Evolutionary conservation across 2,113 vertebrate species (phyloP), one percentile per base, ranked within the genome.

Genomic region (Cromileptes altivelis): DNA sequence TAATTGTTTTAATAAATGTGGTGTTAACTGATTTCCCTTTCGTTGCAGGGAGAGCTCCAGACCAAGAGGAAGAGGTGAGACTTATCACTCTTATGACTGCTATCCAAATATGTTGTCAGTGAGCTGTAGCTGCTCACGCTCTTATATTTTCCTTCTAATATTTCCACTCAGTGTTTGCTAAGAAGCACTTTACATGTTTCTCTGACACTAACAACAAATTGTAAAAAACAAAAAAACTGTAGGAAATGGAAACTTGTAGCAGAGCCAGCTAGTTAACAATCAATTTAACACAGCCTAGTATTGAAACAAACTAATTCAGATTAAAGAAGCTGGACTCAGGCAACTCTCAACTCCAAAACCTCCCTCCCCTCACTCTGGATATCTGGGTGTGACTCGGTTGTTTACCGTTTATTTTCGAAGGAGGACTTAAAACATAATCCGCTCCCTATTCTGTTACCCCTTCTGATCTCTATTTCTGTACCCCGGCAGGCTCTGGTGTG

Each of bases 401-500:
- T 91, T 88, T 85, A 63, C 70, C 9, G 69, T 89, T 92, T 89
- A 91, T 90, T 88, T 88, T 78, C 1, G 30, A 21, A 62, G 60
- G 14, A 37, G 17, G 27, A 47, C 47, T 71, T 82, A 65, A 86
- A 88, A 81, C 85, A 52, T 89, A 88, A 91, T 85, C 88, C 42
- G 0, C 49, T 23, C 14, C 70, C 23, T 68, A 72, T 91, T 92
- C 12, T 45, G 71, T 91, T 89, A 80, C 88, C 2, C 0, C 49
- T 12, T 25, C 53, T 73, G 47, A 81, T 61, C 21, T 87, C 85
- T 69, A 69, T 86, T 89, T 88, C 67, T 69, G 75, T 6, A 6
- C 4, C 62, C 11, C 63, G 76, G 75, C 78, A 82, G 88, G 13
- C 13, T 10, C 52, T 86, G 88, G 65, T 91, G 88, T 96, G 96